Evolutionary conservation across 2,888 invertebrate genomes (phyloP), one percentile per base, ranked within the genome.

Genomic region (Epirrhoe tristata): DNA sequence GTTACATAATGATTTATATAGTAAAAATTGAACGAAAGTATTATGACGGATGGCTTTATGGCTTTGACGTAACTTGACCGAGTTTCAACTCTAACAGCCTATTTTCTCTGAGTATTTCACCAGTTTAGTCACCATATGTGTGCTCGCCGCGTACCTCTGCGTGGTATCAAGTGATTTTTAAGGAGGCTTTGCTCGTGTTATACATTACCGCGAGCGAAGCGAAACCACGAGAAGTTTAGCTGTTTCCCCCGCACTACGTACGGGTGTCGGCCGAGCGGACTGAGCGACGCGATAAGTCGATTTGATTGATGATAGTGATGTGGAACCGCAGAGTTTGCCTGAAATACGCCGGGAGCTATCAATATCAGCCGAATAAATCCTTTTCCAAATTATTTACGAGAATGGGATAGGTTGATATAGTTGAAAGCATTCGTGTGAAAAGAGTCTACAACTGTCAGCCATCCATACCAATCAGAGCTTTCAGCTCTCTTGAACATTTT

Each of bases 281-380:
- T 69, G 73, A 74, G 39, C 77, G 81, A 84, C 84, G 79, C 79
- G 85, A 82, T 86, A 87, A 88, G 85, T 84, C 87, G 79, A 77
- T 80, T 82, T 87, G 87, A 88, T 87, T 82, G 85, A 84, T 81
- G 80, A 81, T 78, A 76, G 74, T 73, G 75, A 80, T 77, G 78
- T 67, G 65, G 51, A 62, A 54, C 64, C 65, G 59, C 60, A 67
- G 63, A 69, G 69, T 48, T 60, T 63, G 66, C 70, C 71, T 69
- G 69, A 64, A 70, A 70, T 71, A 66, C 69, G 72, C 66, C 64
- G 58, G 51, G 55, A 67, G 56, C 71, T 66, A 70, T 70, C 71
- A 69, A 72, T 73, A 74, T 69, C 74, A 67, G 51, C 58, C 63
- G 64, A 67, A 70, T 74, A 74, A 74, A 74, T 73, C 69, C 66